Evolutionary conservation across 2,888 invertebrate species (phyloP).

Genomic region (Pristionchus japonicus): DNA sequence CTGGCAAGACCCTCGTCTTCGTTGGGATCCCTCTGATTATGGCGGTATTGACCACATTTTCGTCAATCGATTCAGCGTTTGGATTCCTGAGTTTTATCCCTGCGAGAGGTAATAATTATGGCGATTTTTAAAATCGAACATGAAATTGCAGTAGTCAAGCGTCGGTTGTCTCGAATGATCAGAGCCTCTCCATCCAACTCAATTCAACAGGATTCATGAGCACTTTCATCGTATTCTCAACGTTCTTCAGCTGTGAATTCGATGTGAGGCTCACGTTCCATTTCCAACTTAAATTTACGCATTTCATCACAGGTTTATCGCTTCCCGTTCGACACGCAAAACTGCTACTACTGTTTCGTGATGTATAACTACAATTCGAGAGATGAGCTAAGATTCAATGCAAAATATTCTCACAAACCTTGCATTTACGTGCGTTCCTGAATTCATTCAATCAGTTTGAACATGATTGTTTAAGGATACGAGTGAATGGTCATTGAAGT

Average conservation of each 20-base stretch:
- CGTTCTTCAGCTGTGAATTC: conserved; percentile 36
- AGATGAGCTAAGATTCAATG: neutral
- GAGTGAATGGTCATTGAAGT: conserved; percentile 1
- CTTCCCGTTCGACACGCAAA: conserved; percentile 17
- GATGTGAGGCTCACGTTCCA: neutral
- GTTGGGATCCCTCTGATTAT: neutral
- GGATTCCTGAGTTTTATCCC: conserved; percentile 42
- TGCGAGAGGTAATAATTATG: neutral
- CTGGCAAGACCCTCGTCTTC: conserved; percentile 30
- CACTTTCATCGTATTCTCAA: conserved; percentile 2
- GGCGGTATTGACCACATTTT: conserved; percentile 32
- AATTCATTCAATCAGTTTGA: neutral
- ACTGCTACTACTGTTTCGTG: conserved; percentile 27
- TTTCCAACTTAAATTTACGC: neutral
- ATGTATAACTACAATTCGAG: conserved; percentile 16
- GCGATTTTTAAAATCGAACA: neutral
- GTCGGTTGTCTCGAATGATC: neutral
- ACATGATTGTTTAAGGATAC: neutral
- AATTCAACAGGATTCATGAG: neutral
- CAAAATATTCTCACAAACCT: neutral
- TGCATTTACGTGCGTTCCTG: conserved; percentile 2
- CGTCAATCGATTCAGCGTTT: conserved; percentile 19
- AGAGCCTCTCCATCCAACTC: neutral
- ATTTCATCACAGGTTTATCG: neutral
- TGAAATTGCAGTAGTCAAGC: neutral